Conservation (phyloP, 1,140 invertebrate genomes). For the Drosophila lacertosa region DNA sequence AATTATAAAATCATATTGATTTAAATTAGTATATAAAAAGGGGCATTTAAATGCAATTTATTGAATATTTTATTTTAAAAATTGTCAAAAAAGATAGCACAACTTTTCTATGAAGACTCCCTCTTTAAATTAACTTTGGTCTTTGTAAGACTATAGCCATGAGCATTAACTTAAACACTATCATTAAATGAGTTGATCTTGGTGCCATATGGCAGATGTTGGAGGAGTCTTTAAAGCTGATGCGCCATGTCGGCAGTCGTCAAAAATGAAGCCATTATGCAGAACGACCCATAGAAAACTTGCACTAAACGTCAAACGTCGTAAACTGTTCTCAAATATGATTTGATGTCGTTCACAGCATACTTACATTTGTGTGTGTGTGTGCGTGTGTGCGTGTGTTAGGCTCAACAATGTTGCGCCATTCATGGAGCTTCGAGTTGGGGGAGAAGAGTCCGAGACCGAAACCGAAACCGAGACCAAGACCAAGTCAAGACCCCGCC, state of each 20-base stretch:
- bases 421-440: slow-evolving; percentile 27
- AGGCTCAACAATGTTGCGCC: slow-evolving; percentile 37
- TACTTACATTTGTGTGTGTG: slow-evolving; percentile 15
- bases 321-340: slow-evolving; percentile 38
- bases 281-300: slow-evolving; percentile 24
- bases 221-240: background rate
- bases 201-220: background rate
- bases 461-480: no score
- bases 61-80: no score
- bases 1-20: no score
- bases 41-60: no score
- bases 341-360: slow-evolving; percentile 47
- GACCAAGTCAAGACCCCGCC: slow-evolving; percentile 44
- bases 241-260: slow-evolving; percentile 10
- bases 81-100: no score
- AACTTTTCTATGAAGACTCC: no score
- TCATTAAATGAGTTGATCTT: background rate
- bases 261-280: slow-evolving; percentile 45
- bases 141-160: no score
- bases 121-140: no score
- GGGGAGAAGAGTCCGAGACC: no score
- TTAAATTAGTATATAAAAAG: no score
- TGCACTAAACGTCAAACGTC: slow-evolving; percentile 37
- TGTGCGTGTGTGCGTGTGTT: slow-evolving; percentile 2
- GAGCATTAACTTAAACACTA: no score